These are phyloP conservation scores for Drosophila arawakana DNA, from an alignment of 1,140 invertebrate species.

Conservation along the genomic window DNA sequence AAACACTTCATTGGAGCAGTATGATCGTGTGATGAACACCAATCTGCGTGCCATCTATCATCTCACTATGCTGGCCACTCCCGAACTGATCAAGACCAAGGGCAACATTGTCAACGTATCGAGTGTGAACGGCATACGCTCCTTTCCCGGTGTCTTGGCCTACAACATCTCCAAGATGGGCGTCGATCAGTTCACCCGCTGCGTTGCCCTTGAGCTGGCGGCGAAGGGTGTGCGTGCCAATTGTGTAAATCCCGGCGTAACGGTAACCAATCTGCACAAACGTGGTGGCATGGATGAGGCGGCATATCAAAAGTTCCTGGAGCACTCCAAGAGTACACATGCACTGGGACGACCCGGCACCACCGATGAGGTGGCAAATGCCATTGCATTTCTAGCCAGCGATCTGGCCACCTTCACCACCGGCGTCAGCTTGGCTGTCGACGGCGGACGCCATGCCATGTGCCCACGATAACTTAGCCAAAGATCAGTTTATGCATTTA, in stretches of 20 bases:
- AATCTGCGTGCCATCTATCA: conserved; percentile 95
- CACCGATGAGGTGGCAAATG: conserved; percentile 90
- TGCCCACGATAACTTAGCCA: conserved; percentile 56
- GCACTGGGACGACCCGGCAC: conserved; percentile 91
- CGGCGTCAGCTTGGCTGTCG: conserved; percentile 91
- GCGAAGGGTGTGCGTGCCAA: conserved; percentile 94
- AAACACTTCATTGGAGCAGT: conserved; percentile 92
- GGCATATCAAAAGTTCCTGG: conserved; percentile 90
- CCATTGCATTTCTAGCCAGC: conserved; percentile 93
- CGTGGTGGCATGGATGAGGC: conserved; percentile 90
- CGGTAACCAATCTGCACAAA: conserved; percentile 91
- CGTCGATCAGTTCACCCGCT: conserved; percentile 95
- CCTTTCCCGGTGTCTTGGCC: conserved; percentile 91
- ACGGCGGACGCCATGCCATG: conserved; percentile 87
- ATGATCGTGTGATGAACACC: conserved; percentile 92
- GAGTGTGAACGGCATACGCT: conserved; percentile 93
- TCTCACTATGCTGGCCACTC: conserved; percentile 93
- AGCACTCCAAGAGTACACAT: conserved; percentile 91
- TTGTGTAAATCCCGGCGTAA: conserved; percentile 93
- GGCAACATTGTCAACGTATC: conserved; percentile 96
- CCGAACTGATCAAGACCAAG: conserved; percentile 92
- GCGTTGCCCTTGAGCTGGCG: conserved; percentile 91
- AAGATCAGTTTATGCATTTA: conserved; percentile 55
- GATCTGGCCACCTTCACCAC: conserved; percentile 92
- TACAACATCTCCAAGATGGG: conserved; percentile 96